Percentiles rank a stretch among this genome's conserved stretches.
phyloP scores from a whole-genome alignment of 2,797 vertebrate species.

The Dendrocincla fuliginosa region DNA sequence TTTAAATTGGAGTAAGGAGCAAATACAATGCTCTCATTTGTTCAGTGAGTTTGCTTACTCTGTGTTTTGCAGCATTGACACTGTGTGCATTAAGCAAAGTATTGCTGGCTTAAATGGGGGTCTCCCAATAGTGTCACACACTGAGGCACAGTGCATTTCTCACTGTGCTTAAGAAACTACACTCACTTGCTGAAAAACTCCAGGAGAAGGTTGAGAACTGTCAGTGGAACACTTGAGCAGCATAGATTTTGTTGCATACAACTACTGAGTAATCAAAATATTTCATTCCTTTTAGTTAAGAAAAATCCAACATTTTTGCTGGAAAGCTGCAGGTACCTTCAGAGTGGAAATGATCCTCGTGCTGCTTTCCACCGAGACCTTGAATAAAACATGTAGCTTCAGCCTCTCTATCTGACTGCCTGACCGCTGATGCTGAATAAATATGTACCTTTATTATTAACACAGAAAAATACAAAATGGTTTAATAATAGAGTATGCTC shows the following conservation, averaged over 20 bases:
- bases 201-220: background rate
- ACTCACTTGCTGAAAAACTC: background rate
- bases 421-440: constrained; percentile 45
- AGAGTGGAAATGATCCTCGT: background rate
- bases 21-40: background rate
- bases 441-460: constrained; percentile 58
- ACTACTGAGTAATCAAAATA: background rate
- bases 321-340: background rate
- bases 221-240: background rate
- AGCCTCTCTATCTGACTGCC: background rate
- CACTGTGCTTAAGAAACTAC: background rate
- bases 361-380: background rate
- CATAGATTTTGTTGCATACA: background rate
- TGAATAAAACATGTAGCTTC: constrained; percentile 49
- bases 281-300: constrained; percentile 13
- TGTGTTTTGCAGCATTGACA: background rate
- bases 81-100: background rate
- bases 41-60: background rate
- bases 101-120: background rate
- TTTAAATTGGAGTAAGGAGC: background rate
- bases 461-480: constrained; percentile 63
- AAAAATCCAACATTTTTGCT: constrained; percentile 6
- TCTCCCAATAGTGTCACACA: background rate
- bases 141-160: background rate
- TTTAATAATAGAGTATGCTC: constrained; percentile 62